phyloP scores from a whole-genome alignment of 2,888 invertebrate genomes.

The Venustoraphidia nigricollis region DNA sequence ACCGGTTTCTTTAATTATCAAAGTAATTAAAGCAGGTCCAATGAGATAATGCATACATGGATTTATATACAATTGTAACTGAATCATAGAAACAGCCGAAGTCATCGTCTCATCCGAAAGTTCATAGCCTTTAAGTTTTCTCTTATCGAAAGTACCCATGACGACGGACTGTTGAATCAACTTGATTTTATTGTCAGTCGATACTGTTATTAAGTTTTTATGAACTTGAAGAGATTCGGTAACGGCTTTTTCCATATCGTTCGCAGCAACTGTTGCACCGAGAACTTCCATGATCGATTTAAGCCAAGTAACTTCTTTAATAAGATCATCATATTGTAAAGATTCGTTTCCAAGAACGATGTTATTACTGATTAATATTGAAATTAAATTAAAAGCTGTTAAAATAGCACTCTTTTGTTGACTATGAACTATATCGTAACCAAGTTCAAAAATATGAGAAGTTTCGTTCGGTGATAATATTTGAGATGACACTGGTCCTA shows the following conservation, averaged over 20 bases:
- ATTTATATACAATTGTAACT: slow-evolving; percentile 62
- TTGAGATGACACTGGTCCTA: slow-evolving; percentile 39
- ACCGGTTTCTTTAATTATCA: slow-evolving; percentile 24
- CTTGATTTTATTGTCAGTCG: slow-evolving; percentile 23
- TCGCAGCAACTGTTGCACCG: slow-evolving; percentile 25
- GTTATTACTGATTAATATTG: slow-evolving; percentile 40
- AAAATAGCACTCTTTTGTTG: slow-evolving; percentile 57
- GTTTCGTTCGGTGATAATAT: slow-evolving; percentile 43
- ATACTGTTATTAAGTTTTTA: slow-evolving; percentile 30
- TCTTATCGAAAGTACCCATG: slow-evolving; percentile 29
- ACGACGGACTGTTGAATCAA: slow-evolving; percentile 28
- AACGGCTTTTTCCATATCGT: slow-evolving; percentile 30
- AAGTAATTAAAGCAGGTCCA: slow-evolving; percentile 41
- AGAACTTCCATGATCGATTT: slow-evolving; percentile 27
- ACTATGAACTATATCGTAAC: slow-evolving; percentile 48
- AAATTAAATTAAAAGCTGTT: slow-evolving; percentile 58
- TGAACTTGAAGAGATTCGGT: slow-evolving; percentile 44
- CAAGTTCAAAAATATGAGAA: slow-evolving; percentile 45
- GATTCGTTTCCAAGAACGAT: slow-evolving; percentile 27
- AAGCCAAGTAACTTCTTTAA: slow-evolving; percentile 37
- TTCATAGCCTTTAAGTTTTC: slow-evolving; percentile 45
- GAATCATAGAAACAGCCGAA: slow-evolving; percentile 50
- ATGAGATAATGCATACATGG: slow-evolving; percentile 54
- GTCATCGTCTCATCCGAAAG: slow-evolving; percentile 50
- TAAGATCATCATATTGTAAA: slow-evolving; percentile 30